Conservation (phyloP, 2,113 vertebrate genomes). For the Delphinus delphis region DNA sequence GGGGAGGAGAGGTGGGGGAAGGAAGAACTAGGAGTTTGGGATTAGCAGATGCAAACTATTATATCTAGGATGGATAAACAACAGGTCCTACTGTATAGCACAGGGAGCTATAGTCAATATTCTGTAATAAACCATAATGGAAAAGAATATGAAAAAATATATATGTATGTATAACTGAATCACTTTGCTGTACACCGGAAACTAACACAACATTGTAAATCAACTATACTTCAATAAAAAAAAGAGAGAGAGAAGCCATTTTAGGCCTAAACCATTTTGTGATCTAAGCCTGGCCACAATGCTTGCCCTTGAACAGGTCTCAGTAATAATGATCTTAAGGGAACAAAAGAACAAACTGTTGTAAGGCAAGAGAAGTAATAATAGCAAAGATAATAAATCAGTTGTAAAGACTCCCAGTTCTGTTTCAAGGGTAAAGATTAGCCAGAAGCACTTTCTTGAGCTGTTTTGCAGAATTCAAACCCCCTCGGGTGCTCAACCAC, state of each 20-base stretch:
- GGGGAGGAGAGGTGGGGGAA: not conserved
- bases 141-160: not conserved
- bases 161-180: not conserved
- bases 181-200: not conserved
- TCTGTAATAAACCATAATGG: not conserved
- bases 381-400: not conserved
- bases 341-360: not conserved
- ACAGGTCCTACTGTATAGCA: not conserved
- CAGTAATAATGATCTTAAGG: not conserved
- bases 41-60: not conserved
- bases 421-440: not conserved
- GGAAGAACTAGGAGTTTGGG: not conserved
- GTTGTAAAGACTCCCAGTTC: not conserved
- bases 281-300: not conserved
- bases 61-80: not conserved
- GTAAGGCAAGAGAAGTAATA: not conserved
- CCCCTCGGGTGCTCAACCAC: not conserved
- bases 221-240: not conserved
- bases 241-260: not conserved
- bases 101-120: not conserved
- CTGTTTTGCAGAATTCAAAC: not conserved
- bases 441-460: not conserved
- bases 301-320: not conserved
- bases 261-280: not conserved
- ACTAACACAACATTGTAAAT: not conserved